Percentiles rank a stretch among this genome's conserved stretches.
phyloP scores from a whole-genome alignment of 1,140 invertebrate genomes.

The Pachyrhynchus sulphureomaculatus region DNA sequence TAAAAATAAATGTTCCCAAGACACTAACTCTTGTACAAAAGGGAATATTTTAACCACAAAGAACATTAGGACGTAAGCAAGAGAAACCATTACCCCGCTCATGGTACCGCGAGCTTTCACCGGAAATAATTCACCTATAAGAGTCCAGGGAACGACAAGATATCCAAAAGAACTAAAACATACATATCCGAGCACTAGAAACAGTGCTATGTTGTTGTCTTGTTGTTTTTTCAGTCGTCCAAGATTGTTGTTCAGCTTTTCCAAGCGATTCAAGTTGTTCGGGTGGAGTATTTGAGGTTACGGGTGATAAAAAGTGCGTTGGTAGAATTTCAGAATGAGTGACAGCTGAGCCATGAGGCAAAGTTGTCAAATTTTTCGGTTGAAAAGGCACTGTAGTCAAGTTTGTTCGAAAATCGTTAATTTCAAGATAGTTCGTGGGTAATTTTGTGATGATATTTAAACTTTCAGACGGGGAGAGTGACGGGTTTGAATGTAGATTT shows the following conservation, averaged over 20 bases:
- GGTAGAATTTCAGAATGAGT: neutral
- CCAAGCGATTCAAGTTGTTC: too few relatives aligned
- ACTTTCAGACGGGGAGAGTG: too few relatives aligned
- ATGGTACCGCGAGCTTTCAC: constrained; percentile 57
- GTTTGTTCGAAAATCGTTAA: too few relatives aligned
- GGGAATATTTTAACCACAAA: constrained; percentile 65
- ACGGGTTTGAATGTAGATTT: neutral
- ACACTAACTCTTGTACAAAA: constrained; percentile 54
- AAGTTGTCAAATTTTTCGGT: too few relatives aligned
- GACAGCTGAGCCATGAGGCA: too few relatives aligned
- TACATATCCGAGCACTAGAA: constrained; percentile 56
- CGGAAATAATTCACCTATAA: constrained; percentile 58
- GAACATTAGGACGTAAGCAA: constrained; percentile 67
- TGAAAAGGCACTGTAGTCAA: too few relatives aligned
- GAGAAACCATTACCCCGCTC: constrained; percentile 58
- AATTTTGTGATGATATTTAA: too few relatives aligned
- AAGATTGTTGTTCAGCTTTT: too few relatives aligned
- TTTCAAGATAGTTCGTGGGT: too few relatives aligned
- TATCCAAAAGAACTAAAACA: constrained; percentile 59
- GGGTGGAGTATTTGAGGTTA: too few relatives aligned
- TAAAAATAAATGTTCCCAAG: constrained; percentile 60
- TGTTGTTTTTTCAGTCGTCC: neutral
- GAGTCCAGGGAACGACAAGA: constrained; percentile 64
- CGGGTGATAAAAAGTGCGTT: too few relatives aligned
- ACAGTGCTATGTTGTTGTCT: constrained; percentile 50